Percentiles rank a stretch among this genome's conserved stretches.
Evolutionary conservation across 2,113 vertebrate genomes (phyloP).

Genomic region (Porphyrio hochstetteri): DNA sequence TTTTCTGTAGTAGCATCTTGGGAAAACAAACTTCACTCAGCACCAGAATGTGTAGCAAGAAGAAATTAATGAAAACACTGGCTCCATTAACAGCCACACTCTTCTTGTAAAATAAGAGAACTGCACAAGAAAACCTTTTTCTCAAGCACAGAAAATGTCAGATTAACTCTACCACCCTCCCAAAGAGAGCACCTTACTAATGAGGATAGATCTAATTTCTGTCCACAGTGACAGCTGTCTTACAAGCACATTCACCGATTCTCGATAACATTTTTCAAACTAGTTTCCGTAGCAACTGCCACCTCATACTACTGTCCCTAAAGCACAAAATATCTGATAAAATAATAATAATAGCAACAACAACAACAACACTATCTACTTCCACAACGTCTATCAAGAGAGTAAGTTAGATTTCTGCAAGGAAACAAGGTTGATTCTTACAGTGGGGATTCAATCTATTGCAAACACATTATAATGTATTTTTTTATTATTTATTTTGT

Average conservation of each 20-base stretch:
- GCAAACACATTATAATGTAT: not conserved
- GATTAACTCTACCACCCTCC: not conserved
- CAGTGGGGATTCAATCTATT: not conserved
- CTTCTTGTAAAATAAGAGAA: not conserved
- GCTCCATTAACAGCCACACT: not conserved
- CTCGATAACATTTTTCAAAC: conserved; percentile 34
- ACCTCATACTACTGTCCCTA: conserved; percentile 8
- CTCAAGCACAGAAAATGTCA: not conserved
- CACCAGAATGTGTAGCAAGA: not conserved
- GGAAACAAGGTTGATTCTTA: conserved; percentile 11
- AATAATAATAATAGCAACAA: conserved; percentile 32
- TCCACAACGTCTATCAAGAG: not conserved
- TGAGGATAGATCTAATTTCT: conserved; percentile 34
- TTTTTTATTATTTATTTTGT: conserved; percentile 9
- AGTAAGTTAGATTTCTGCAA: not conserved
- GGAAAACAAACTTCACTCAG: not conserved
- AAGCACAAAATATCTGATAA: conserved; percentile 50
- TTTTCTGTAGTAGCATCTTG: not conserved
- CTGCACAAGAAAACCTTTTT: not conserved
- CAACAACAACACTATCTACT: not conserved
- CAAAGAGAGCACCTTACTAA: conserved; percentile 22
- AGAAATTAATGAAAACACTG: not conserved
- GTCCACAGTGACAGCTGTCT: conserved; percentile 62
- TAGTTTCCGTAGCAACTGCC: conserved; percentile 73
- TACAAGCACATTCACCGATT: conserved; percentile 59